Evolutionary conservation across 2,888 invertebrate species (phyloP), one percentile per base, ranked within the genome.

Genomic region (Pseudoips prasinana): DNA sequence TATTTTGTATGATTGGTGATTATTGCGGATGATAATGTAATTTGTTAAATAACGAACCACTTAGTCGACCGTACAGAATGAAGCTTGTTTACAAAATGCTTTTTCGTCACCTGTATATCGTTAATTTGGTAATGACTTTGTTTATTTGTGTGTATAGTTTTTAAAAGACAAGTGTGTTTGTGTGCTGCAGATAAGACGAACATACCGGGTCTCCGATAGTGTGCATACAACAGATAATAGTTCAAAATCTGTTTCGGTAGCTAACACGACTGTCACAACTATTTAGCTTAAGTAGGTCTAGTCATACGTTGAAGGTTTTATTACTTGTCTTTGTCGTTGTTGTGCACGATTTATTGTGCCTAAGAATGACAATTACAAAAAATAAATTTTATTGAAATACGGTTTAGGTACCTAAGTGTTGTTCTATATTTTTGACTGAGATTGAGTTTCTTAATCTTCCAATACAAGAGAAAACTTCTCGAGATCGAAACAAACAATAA

Each of bases 61-160:
- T 58, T 61, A 73, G 46, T 66, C 82, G 82, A 77, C 87, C 71
- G 77, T 58, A 63, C 72, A 38, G 71, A 70, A 63, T 71, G 78
- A 76, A 64, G 45, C 66, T 82, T 84, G 78, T 88, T 85, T 80
- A 86, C 85, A 72, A 84, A 86, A 84, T 86, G 81, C 67, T 78
- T 82, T 85, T 82, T 82, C 71, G 78, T 82, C 77, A 86, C 85
- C 85, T 84, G 80, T 64, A 69, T 72, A 64, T 76, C 73, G 82
- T 86, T 85, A 85, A 87, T 87, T 86, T 82, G 73, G 78, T 87
- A 88, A 87, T 87, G 83, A 79, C 75, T 77, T 76, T 64, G 60
- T 75, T 62, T 66, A 58, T 74, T 66, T 70, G 86, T 84, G 82
- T 85, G 84, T 60, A 57, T 70, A 55, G 59, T 71, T 70, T 69